These are phyloP conservation scores for Heliocidaris tuberculata DNA, from an alignment of 35 echinoderm and acorn worm species.

Conservation along the genomic window DNA sequence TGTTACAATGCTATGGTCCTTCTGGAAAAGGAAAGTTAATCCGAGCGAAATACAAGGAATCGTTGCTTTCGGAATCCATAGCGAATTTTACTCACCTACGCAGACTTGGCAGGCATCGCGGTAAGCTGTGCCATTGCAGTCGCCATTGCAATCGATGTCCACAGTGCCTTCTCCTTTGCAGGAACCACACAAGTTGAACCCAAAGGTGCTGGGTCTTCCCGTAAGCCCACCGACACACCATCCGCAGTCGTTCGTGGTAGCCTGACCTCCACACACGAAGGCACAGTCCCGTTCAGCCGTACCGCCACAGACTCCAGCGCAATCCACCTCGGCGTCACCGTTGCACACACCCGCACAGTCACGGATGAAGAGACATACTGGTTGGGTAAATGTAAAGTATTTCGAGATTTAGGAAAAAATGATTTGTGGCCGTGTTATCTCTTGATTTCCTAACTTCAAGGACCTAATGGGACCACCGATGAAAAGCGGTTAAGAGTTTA, in stretches of 20 bases:
- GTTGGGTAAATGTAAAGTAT: background rate
- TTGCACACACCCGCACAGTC: constrained; percentile 77
- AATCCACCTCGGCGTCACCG: constrained; percentile 53
- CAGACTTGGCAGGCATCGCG: constrained; percentile 69
- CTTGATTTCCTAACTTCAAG: too few relatives aligned
- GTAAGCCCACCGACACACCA: constrained; percentile 71
- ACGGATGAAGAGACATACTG: constrained; percentile 42
- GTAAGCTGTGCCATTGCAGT: constrained; percentile 70
- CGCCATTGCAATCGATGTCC: constrained; percentile 67
- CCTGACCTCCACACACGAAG: constrained; percentile 55
- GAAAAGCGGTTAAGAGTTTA: too few relatives aligned
- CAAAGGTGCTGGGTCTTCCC: constrained; percentile 14
- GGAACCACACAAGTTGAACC: constrained; percentile 55
- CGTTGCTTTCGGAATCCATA: too few relatives aligned
- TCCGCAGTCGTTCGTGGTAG: constrained; percentile 57
- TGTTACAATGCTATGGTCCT: too few relatives aligned
- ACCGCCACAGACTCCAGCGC: constrained; percentile 62
- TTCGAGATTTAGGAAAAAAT: too few relatives aligned
- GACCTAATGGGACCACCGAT: too few relatives aligned
- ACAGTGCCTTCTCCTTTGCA: constrained; percentile 38
- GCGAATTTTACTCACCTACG: constrained; percentile 65
- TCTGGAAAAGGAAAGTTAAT: too few relatives aligned
- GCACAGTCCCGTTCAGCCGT: constrained; percentile 59
- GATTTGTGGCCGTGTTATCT: too few relatives aligned
- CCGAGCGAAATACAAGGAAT: too few relatives aligned